Evolutionary conservation across 2,113 vertebrate species (phyloP).

Genomic region (Rhombomys opimus): DNA sequence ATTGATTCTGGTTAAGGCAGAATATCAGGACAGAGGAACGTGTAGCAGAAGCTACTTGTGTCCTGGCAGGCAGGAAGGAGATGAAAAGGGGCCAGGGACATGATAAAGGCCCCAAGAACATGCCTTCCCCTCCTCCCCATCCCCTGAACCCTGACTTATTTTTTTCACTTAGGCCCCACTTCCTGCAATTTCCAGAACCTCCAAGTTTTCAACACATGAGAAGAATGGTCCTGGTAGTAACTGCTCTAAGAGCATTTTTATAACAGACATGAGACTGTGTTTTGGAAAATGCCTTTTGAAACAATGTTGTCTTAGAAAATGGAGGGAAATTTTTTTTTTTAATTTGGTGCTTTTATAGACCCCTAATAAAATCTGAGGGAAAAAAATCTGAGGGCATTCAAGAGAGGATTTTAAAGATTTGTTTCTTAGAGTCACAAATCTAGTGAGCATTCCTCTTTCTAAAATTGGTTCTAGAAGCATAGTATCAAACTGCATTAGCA

Average conservation of each 20-base stretch:
- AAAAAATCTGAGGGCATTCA: constrained; percentile 41
- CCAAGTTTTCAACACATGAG: background rate
- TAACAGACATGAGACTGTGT: constrained; percentile 46
- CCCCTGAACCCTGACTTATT: background rate
- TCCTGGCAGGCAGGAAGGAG: background rate
- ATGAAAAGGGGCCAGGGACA: background rate
- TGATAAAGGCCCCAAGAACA: too few species aligned
- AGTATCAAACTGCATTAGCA: background rate
- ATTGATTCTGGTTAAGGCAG: background rate
- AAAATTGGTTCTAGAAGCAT: background rate
- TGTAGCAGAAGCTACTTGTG: background rate
- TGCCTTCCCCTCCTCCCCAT: background rate
- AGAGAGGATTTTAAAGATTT: background rate
- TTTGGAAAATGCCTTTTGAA: constrained; percentile 49
- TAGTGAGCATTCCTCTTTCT: constrained; percentile 20
- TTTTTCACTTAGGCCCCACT: background rate
- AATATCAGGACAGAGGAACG: background rate
- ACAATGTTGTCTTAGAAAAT: constrained; percentile 49
- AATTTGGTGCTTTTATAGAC: constrained; percentile 29
- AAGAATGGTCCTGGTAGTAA: constrained; percentile 35
- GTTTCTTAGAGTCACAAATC: constrained; percentile 34
- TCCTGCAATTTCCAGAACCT: background rate
- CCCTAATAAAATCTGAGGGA: constrained; percentile 47
- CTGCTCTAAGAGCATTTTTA: constrained; percentile 65
- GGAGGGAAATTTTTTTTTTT: background rate